A percentile compares a stretch with the other conserved stretches of the same genome.
phyloP scores from a whole-genome alignment of 2,797 vertebrate species.

The Macrochelys suwanniensis region DNA sequence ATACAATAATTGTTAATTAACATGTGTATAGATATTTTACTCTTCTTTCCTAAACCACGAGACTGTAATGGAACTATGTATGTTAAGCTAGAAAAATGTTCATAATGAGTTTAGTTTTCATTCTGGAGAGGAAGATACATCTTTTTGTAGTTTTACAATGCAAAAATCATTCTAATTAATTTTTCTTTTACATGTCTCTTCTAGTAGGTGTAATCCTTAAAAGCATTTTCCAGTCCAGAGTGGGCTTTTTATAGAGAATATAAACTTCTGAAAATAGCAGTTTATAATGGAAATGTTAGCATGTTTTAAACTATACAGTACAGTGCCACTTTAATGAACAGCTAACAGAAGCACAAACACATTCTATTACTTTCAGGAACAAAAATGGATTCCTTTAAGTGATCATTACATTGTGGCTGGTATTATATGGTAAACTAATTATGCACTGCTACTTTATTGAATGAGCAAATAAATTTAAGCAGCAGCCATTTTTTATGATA shows the following conservation, averaged over 20 bases:
- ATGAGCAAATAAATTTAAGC: not conserved
- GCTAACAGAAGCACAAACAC: not conserved
- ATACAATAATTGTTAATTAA: not conserved
- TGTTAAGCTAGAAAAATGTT: not conserved
- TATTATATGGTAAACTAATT: not conserved
- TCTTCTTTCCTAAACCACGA: not conserved
- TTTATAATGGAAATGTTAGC: not conserved
- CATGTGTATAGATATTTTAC: too few species aligned
- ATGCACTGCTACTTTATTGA: not conserved
- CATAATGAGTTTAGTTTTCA: not conserved
- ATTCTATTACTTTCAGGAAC: not conserved
- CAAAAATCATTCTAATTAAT: constrained; percentile 10
- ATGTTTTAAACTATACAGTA: not conserved
- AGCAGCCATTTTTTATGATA: not conserved
- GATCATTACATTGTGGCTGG: not conserved
- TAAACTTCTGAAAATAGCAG: not conserved
- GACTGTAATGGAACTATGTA: not conserved
- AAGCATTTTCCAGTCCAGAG: constrained; percentile 16
- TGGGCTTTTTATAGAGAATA: not conserved
- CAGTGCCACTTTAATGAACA: not conserved
- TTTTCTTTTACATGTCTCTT: constrained; percentile 11
- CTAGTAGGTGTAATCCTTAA: not conserved
- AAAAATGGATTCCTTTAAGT: not conserved
- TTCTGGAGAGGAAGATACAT: not conserved
- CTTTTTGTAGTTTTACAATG: not conserved